Conservation (phyloP, 2,797 vertebrate species). For the Anableps anableps region DNA sequence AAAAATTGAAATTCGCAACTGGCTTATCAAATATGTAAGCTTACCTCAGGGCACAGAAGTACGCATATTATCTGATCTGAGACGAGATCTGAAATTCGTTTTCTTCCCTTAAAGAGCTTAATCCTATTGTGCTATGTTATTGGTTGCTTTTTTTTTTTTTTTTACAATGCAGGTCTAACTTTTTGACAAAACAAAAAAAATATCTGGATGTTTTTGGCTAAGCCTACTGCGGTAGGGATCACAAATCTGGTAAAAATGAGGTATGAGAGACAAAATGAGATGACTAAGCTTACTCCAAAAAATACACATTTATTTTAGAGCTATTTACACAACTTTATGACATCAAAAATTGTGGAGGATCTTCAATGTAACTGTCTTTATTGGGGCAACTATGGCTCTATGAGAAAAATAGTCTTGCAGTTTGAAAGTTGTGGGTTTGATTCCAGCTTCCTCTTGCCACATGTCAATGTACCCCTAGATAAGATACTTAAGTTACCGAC, state of each 20-base stretch:
- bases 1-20: conserved; percentile 71
- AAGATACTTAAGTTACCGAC: background rate
- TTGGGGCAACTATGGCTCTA: background rate
- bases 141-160: background rate
- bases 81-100: conserved; percentile 44
- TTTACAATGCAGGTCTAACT: background rate
- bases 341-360: background rate
- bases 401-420: background rate
- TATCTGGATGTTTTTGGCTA: background rate
- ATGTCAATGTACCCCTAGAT: background rate
- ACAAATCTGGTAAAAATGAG: background rate
- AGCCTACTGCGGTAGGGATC: background rate
- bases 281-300: background rate
- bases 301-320: background rate
- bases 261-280: background rate
- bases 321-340: background rate
- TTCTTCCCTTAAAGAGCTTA: background rate
- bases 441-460: background rate
- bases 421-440: background rate
- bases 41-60: conserved; percentile 55
- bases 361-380: background rate
- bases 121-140: background rate
- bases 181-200: background rate
- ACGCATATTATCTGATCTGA: conserved; percentile 50
- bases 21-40: conserved; percentile 70